These are phyloP conservation scores for Pollenia griseotomentosa DNA, from an alignment of 2,888 invertebrate species.

Conservation along the genomic window DNA sequence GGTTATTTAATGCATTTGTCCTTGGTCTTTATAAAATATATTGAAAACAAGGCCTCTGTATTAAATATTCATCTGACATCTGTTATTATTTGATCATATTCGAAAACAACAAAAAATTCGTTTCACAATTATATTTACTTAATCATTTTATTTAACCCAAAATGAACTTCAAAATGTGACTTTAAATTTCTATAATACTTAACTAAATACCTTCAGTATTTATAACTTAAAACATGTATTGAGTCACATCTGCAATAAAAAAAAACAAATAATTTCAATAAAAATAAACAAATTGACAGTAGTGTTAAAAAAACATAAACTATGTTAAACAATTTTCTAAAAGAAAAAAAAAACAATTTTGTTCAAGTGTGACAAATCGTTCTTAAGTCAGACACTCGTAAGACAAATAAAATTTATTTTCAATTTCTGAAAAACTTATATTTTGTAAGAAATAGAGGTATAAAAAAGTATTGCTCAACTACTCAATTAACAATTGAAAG, in stretches of 20 bases:
- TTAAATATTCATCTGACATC: too few relatives aligned
- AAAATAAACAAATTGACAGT: background rate
- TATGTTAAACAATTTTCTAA: slow-evolving; percentile 16
- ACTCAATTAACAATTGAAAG: slow-evolving; percentile 18
- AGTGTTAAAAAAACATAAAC: background rate
- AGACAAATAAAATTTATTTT: slow-evolving; percentile 19
- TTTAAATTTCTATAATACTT: background rate
- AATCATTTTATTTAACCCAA: background rate
- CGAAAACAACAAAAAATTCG: too few relatives aligned
- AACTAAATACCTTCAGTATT: background rate
- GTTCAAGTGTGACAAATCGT: slow-evolving; percentile 53
- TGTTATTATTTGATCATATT: too few relatives aligned
- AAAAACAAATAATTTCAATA: slow-evolving; percentile 8
- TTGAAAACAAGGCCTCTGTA: too few relatives aligned
- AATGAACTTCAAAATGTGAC: background rate
- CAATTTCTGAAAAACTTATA: background rate
- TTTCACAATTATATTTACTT: background rate
- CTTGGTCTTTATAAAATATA: too few relatives aligned
- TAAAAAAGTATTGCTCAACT: background rate
- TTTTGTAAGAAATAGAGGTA: background rate
- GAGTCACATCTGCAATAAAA: slow-evolving; percentile 1
- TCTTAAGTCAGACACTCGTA: slow-evolving; percentile 15
- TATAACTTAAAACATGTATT: slow-evolving; percentile 20
- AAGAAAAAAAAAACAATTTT: background rate
- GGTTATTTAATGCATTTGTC: too few relatives aligned